Evolutionary conservation across 2,888 invertebrate species (phyloP).

Genomic region (Fissipunctia ypsillon): DNA sequence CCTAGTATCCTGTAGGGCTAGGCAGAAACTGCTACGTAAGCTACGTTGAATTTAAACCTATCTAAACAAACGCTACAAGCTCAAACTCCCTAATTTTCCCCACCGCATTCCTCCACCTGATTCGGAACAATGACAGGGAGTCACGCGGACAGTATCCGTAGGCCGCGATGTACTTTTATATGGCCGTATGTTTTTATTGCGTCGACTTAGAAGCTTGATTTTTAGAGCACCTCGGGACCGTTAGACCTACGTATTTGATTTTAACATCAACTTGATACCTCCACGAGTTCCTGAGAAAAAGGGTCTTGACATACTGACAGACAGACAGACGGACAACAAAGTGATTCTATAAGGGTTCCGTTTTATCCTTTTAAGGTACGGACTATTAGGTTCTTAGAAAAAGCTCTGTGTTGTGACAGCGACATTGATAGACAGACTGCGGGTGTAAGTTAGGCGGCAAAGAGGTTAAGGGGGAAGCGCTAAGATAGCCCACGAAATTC

Average conservation of each 20-base stretch:
- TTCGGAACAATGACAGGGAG: conserved; percentile 49
- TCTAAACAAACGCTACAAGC: conserved; percentile 1
- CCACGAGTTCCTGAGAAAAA: too few species aligned
- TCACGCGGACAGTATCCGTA: conserved; percentile 57
- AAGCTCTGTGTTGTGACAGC: neutral
- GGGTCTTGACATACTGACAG: too few species aligned
- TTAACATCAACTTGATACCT: too few species aligned
- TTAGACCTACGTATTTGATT: too few species aligned
- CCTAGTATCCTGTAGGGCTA: too few species aligned
- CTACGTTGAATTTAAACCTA: neutral
- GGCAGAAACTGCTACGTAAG: neutral
- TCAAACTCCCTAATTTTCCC: conserved; percentile 12
- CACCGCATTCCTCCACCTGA: conserved; percentile 16
- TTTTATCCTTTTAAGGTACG: too few species aligned
- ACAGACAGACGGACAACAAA: too few species aligned
- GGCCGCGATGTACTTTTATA: conserved; percentile 82
- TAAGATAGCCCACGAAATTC: too few species aligned
- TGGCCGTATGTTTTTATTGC: too few species aligned
- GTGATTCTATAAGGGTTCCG: too few species aligned
- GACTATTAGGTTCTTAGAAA: neutral
- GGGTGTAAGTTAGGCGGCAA: neutral
- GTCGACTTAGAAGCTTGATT: too few species aligned
- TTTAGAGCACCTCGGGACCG: too few species aligned
- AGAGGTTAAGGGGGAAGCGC: neutral
- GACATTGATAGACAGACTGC: neutral